Evolutionary conservation across 1,140 invertebrate genomes (phyloP).

Genomic region (Orius insidiosus): DNA sequence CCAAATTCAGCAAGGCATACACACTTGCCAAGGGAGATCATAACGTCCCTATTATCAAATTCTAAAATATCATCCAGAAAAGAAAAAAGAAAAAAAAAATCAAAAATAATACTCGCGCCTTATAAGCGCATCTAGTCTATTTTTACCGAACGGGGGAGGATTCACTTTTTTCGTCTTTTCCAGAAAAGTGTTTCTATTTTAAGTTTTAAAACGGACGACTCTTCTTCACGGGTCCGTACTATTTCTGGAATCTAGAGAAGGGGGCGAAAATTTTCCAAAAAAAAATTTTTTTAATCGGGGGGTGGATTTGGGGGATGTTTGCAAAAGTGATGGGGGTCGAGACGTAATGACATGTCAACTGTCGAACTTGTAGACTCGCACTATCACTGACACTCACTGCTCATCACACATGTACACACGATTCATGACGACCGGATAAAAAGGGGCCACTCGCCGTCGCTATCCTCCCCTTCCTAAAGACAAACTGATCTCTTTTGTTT

Average conservation of each 20-base stretch:
- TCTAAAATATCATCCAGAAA: conserved; percentile 5
- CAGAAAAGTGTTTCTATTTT: no score
- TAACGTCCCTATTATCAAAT: background rate
- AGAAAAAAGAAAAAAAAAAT: background rate
- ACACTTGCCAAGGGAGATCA: background rate
- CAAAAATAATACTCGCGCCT: background rate
- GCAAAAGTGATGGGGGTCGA: background rate
- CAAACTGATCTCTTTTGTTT: conserved; percentile 11
- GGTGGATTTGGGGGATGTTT: background rate
- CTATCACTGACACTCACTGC: background rate
- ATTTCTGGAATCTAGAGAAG: no score
- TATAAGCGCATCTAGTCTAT: no score
- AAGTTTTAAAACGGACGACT: no score
- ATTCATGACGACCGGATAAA: conserved; percentile 2
- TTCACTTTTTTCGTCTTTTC: no score
- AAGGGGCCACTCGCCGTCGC: conserved; percentile 3
- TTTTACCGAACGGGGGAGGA: no score
- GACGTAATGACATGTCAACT: conserved; percentile 7
- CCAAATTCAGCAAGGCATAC: conserved; percentile 5
- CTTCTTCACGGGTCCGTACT: no score
- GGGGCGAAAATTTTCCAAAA: no score
- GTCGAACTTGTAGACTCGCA: background rate
- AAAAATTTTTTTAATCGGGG: background rate
- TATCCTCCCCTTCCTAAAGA: conserved; percentile 5
- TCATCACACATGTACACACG: conserved; percentile 2